Conservation (phyloP, 2,113 vertebrate genomes). For the Dromaius novaehollandiae region DNA sequence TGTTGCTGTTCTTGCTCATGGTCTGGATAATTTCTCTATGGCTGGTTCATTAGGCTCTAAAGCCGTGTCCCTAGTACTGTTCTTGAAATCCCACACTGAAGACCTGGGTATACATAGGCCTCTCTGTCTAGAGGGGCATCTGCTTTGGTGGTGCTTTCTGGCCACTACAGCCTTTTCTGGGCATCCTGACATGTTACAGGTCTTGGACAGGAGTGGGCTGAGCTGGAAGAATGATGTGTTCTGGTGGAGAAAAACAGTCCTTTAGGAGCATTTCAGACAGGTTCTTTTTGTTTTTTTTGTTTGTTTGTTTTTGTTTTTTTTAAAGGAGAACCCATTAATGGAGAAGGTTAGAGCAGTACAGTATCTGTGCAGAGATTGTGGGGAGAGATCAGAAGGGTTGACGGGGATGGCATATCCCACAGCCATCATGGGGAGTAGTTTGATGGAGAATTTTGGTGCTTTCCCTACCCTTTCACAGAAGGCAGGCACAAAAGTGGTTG, state of each 20-base stretch:
- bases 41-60: not conserved
- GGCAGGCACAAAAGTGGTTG: not conserved
- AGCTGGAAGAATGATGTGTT: not conserved
- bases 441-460: not conserved
- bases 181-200: not conserved
- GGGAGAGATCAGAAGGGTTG: not conserved
- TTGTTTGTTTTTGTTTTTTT: too few relatives aligned
- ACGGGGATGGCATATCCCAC: not conserved
- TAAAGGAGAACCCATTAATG: not conserved
- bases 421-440: not conserved
- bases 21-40: not conserved
- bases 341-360: not conserved
- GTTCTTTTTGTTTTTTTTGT: too few relatives aligned
- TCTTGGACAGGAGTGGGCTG: not conserved
- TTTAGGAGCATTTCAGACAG: not conserved
- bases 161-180: not conserved
- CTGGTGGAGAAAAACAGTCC: fast-evolving
- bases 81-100: not conserved
- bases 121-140: not conserved
- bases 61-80: fast-evolving
- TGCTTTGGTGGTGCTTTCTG: not conserved
- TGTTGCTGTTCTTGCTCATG: not conserved
- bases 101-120: not conserved
- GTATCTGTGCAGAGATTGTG: not conserved
- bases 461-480: not conserved